Base-by-base conservation (phyloP, 1,140 invertebrate species). In the Triops longicaudatus region DNA sequence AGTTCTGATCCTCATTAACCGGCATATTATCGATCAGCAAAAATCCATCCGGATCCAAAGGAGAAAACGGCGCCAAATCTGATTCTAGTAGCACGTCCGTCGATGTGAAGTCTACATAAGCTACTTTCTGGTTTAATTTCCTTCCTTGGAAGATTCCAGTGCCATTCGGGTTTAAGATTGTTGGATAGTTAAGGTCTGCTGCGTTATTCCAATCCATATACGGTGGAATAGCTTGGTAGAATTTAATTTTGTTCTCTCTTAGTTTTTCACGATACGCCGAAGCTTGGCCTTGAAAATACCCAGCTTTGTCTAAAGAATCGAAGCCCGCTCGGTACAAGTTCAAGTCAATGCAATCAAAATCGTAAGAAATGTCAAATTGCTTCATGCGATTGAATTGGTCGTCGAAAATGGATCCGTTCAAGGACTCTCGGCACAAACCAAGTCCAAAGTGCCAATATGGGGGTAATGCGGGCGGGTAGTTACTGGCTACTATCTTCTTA, bases 361-460 rank as follows among this genome's bases (percentile, higher is more conserved):
- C 80, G 31, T 81, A 82, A 1, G 71, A 27, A 27, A 80, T 85
- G 17, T 77, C 77, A 72, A 81, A 80, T 10, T 74, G 28, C 3
- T 76, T 74, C 17, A 82, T 83, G n/a, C 79, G 9, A 82, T 77
- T 1, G 82, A 83, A 11, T 7, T 82, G 83, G 17, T 80, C 17
- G 81, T 78, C 3, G 82, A 83, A 17, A 82, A 81, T 63, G 73
- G 72, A 12, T 81, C 73, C 73, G 78, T 82, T 76, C 81, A 81
- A 73, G 14, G 71, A 17, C 26, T 72, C 74, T 22, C 85, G 83
- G 76, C 86, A 88, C 0, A 88, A 80, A 78, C 88, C 86, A 37
- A 84, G 83, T 12, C 84, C 86, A 26, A 84, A 81, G 14, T 82
- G 81, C 86, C 86, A 86, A 78, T 82, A 83, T 6, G 86, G 83